Evolutionary conservation across 35 echinoderm and acorn worm genomes (phyloP).

Genomic region (Antedon bifida): DNA sequence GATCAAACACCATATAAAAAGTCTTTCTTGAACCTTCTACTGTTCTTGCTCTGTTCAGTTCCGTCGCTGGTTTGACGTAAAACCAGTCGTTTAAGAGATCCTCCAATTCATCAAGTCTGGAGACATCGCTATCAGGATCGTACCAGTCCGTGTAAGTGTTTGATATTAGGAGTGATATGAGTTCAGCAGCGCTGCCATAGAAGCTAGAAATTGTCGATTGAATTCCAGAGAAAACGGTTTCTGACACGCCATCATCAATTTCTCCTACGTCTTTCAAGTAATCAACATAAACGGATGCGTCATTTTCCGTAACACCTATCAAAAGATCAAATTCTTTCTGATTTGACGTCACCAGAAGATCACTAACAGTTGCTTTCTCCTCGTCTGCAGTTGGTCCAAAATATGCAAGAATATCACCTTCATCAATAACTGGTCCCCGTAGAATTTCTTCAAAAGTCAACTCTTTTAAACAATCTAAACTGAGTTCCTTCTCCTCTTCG

Average conservation of each 20-base stretch:
- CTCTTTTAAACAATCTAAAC: constrained; percentile 15
- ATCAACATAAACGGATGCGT: background rate
- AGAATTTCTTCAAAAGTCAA: background rate
- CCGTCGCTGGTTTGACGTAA: background rate
- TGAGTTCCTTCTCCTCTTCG: no score
- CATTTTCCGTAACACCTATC: background rate
- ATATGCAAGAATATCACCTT: background rate
- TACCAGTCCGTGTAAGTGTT: background rate
- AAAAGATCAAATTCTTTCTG: background rate
- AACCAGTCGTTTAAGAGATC: background rate
- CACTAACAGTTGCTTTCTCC: background rate
- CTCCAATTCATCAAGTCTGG: background rate
- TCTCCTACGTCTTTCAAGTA: background rate
- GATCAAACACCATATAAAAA: background rate
- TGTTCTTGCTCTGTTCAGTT: background rate
- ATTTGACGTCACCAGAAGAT: background rate
- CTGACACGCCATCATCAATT: background rate
- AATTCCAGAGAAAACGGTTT: background rate
- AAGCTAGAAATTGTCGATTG: background rate
- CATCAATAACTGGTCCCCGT: background rate
- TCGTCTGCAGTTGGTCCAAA: background rate
- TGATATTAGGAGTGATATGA: background rate
- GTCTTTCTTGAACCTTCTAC: background rate
- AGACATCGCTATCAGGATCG: background rate
- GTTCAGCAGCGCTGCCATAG: background rate